Conservation (phyloP, 2,797 vertebrate species). For the Amblyopsis hoosieri region DNA sequence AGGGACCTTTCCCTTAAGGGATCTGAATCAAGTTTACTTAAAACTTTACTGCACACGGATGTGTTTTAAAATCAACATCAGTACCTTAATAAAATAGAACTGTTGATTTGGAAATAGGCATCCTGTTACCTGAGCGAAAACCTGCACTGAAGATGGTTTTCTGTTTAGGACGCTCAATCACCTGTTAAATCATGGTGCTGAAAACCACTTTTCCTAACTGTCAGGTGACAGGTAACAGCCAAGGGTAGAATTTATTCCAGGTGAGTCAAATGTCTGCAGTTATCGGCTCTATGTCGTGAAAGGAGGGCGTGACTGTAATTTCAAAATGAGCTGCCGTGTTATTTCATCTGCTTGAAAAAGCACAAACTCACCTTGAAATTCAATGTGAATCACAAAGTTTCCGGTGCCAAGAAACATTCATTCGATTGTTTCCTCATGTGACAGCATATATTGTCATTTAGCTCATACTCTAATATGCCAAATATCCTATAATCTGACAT, state of each 20-base stretch:
- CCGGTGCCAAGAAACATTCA: too few species aligned
- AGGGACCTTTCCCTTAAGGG: background rate
- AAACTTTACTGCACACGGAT: background rate
- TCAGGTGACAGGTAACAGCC: background rate
- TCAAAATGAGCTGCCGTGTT: background rate
- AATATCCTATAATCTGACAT: too few species aligned
- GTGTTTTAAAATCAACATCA: slow-evolving; percentile 19
- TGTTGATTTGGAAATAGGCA: too few species aligned
- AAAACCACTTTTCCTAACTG: slow-evolving; percentile 5
- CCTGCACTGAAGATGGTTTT: slow-evolving; percentile 27
- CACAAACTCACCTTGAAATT: background rate
- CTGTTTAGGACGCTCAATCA: background rate
- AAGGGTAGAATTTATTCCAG: background rate
- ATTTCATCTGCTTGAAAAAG: too few species aligned
- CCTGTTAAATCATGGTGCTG: background rate
- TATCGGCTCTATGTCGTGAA: slow-evolving; percentile 27
- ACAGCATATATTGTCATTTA: background rate
- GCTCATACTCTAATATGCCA: too few species aligned
- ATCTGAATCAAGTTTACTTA: too few species aligned
- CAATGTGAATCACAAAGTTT: slow-evolving; percentile 21
- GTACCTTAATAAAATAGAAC: too few species aligned
- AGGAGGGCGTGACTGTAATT: slow-evolving; percentile 21
- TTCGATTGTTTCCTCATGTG: too few species aligned
- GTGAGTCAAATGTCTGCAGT: slow-evolving; percentile 31
- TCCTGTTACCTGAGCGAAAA: slow-evolving; percentile 17